These are phyloP conservation scores for Chrysogorgia sp. DNA, from an alignment of 92 coral and sea anemone species.

Conservation along the genomic window DNA sequence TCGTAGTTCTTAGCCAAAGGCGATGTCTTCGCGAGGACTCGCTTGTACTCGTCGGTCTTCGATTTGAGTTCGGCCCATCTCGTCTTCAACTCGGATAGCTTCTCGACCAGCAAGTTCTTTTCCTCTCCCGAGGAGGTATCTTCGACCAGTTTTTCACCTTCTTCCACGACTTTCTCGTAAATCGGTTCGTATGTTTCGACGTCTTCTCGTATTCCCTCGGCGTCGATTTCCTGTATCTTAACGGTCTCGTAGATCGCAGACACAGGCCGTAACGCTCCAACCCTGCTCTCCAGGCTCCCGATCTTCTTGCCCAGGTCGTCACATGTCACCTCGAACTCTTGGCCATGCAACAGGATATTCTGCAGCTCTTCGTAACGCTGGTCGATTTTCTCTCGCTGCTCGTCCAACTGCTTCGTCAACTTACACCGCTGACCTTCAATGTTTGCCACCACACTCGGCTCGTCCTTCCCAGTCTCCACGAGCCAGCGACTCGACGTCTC, in stretches of 20 bases:
- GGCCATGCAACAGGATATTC: conserved; percentile 91
- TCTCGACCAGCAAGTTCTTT: conserved; percentile 73
- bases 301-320: conserved; percentile 77
- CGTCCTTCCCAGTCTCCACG: conserved; percentile 77
- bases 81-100: conserved; percentile 72
- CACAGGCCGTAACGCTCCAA: conserved; percentile 71
- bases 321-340: conserved; percentile 82
- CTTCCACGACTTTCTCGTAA: conserved; percentile 76
- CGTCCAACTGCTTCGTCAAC: conserved; percentile 76
- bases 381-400: conserved; percentile 69
- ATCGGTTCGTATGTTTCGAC: conserved; percentile 81
- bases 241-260: conserved; percentile 90
- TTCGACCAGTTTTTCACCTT: conserved; percentile 79
- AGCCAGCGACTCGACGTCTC: conserved; percentile 73
- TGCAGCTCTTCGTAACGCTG: conserved; percentile 82
- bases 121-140: conserved; percentile 88
- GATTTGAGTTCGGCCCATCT: conserved; percentile 80
- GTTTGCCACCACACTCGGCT: conserved; percentile 83
- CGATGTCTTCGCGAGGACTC: conserved; percentile 61
- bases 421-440: conserved; percentile 89
- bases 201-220: conserved; percentile 76
- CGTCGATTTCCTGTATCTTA: conserved; percentile 75
- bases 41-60: conserved; percentile 69
- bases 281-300: conserved; percentile 75
- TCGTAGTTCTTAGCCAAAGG: conserved; percentile 83